A percentile compares a stretch with the other conserved stretches of the same genome.
phyloP scores from a whole-genome alignment of 2,797 vertebrate genomes.

The Phaenicophaeus curvirostris region DNA sequence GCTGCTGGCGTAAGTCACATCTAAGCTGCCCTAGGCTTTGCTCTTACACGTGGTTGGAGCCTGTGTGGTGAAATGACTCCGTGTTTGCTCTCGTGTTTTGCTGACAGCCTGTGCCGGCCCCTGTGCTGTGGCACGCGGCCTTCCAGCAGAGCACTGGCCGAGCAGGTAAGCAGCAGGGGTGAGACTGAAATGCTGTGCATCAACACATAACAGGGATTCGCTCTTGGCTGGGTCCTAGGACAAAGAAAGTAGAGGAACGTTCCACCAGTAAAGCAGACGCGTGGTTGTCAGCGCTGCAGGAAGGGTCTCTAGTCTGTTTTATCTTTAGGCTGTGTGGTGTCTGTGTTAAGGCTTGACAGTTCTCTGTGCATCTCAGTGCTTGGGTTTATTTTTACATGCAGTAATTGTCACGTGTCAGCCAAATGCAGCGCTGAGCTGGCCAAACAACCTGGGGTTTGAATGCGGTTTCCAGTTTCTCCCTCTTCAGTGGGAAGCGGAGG shows the following conservation, averaged over 20 bases:
- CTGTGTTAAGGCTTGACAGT: no score
- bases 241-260: no score
- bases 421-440: neutral
- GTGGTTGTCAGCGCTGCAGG: no score
- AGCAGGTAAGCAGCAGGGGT: no score
- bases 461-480: neutral
- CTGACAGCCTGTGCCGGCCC: neutral
- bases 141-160: no score
- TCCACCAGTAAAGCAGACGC: no score
- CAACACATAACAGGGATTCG: no score
- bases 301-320: no score
- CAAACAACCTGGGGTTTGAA: neutral
- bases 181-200: no score
- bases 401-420: rapidly evolving
- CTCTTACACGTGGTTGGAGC: neutral
- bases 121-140: no score
- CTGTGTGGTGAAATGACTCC: neutral
- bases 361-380: neutral
- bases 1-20: neutral
- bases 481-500: neutral
- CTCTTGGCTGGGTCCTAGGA: no score
- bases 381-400: neutral
- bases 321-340: no score
- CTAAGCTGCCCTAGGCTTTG: neutral
- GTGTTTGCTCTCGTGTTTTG: neutral